These are phyloP conservation scores for Emmelina monodactyla DNA, from an alignment of 2,888 invertebrate genomes.

Conservation along the genomic window DNA sequence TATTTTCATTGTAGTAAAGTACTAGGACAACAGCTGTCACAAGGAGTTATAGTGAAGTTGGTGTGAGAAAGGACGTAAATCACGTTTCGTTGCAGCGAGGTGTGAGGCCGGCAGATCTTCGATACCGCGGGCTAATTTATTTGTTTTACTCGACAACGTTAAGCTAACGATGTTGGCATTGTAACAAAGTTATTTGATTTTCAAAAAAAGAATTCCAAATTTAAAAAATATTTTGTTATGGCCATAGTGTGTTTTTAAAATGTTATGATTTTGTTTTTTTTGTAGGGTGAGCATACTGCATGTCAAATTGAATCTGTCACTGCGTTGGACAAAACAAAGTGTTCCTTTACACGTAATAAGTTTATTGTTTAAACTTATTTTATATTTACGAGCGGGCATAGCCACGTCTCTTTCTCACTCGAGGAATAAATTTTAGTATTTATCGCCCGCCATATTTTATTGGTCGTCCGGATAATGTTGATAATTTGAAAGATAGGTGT, in stretches of 20 bases:
- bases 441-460: slow-evolving; percentile 46
- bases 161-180: slow-evolving; percentile 21
- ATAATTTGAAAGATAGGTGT: slow-evolving; percentile 48
- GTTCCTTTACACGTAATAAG: slow-evolving; percentile 61
- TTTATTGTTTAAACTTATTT: slow-evolving; percentile 64
- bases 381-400: slow-evolving; percentile 53
- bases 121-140: slow-evolving; percentile 61
- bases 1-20: no score
- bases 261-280: no score
- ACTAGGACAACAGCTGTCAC: slow-evolving; percentile 40
- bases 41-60: slow-evolving; percentile 27
- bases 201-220: no score
- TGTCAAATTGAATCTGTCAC: no score
- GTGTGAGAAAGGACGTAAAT: slow-evolving; percentile 49
- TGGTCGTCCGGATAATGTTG: slow-evolving; percentile 35
- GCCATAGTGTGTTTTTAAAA: no score
- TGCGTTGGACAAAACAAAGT: slow-evolving; percentile 50
- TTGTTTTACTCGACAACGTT: slow-evolving; percentile 62
- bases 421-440: slow-evolving; percentile 53
- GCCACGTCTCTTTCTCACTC: slow-evolving; percentile 31
- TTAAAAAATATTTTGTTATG: no score
- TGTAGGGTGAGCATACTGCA: no score
- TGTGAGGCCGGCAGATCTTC: slow-evolving; percentile 57
- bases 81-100: slow-evolving; percentile 57
- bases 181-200: no score